Base-by-base conservation (phyloP, 1,140 invertebrate species). In the Adelges cooleyi region DNA sequence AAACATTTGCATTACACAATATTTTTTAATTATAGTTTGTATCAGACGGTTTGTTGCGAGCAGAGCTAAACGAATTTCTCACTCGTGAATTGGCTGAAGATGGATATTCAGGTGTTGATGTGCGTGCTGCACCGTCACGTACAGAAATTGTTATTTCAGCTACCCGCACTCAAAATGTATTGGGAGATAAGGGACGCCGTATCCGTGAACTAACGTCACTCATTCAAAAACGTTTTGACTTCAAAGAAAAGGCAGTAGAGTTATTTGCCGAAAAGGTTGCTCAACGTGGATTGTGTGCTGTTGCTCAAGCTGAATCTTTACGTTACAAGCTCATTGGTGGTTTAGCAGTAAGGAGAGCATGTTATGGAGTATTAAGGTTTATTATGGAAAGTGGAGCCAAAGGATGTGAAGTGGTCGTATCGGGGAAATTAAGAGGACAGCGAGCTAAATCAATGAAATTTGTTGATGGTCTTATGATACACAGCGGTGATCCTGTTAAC, bases 401-500 rank as follows among this genome's bases (percentile, higher is more conserved):
- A 71, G 87, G 96, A 69, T 98, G 95, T 73, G 96, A 99, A 80
- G 95, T 99, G 9, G 94, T 99, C 9, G 96, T 99, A 0, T 96
- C 92, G 71, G 97, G 97, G 54, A 99, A 99, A 80, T 81, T 99
- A 25, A 80, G 97, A 74, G 97, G 97, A 70, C 97, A 99, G 80
- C 82, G 97, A 82, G 97, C 97, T 66, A 99, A 99, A 79, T 93
- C 93, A 17, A 99, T 99, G 97, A 99, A 99, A 77, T 99, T 99
- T 76, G 93, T 97, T 66, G 97, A 99, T 77, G 96, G 97, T 65
- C 82, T 99, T 23, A 99, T 99, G 95, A 99, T 99, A 74, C 97
- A 99, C 79, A 95, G 91, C 73, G 97, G 97, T 75, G 92, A 99
- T 75, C 96, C 96, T 25, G 92, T 89, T 72, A 95, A 95, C 75